These are phyloP conservation scores for Zelostemma sp. DNA, from an alignment of 1,140 invertebrate genomes.

Conservation along the genomic window DNA sequence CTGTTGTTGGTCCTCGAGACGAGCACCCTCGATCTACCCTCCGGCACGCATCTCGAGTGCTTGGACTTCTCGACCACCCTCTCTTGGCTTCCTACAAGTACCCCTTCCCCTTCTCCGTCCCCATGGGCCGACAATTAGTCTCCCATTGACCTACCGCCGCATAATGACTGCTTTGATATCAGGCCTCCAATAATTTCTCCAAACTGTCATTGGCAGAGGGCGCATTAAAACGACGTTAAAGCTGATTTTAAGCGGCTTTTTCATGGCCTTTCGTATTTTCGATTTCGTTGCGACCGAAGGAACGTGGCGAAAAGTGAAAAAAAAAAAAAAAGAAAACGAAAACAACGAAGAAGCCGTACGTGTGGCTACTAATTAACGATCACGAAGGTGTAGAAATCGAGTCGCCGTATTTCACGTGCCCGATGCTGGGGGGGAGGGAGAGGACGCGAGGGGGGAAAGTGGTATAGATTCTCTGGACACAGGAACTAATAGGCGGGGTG, in stretches of 20 bases:
- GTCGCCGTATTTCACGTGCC: slow-evolving; percentile 61
- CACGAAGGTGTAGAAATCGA: slow-evolving; percentile 61
- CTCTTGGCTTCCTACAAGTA: slow-evolving; percentile 41
- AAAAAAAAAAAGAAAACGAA: slow-evolving; percentile 1
- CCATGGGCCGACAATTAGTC: slow-evolving; percentile 64
- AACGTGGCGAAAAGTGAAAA: slow-evolving; percentile 1
- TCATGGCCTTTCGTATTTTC: too few relatives aligned
- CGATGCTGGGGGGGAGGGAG: slow-evolving; percentile 15
- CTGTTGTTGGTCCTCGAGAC: slow-evolving; percentile 64
- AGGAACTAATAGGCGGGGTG: slow-evolving; percentile 62
- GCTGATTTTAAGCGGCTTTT: too few relatives aligned
- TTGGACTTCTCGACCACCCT: slow-evolving; percentile 62
- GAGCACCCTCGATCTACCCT: slow-evolving; percentile 58
- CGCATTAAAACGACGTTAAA: not conserved
- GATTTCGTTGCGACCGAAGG: slow-evolving; percentile 6
- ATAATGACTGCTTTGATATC: slow-evolving; percentile 19
- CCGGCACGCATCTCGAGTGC: slow-evolving; percentile 56
- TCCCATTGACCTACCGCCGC: slow-evolving; percentile 56
- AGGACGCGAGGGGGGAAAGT: slow-evolving; percentile 15
- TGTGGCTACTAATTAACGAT: slow-evolving; percentile 61
- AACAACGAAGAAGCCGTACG: too few relatives aligned
- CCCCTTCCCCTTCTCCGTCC: slow-evolving; percentile 44
- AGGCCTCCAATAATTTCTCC: slow-evolving; percentile 15
- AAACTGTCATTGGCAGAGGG: not conserved
- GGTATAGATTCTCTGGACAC: slow-evolving; percentile 50